Evolutionary conservation across 2,797 vertebrate species (phyloP), one percentile per base, ranked within the genome.

Genomic region (Nasua narica): DNA sequence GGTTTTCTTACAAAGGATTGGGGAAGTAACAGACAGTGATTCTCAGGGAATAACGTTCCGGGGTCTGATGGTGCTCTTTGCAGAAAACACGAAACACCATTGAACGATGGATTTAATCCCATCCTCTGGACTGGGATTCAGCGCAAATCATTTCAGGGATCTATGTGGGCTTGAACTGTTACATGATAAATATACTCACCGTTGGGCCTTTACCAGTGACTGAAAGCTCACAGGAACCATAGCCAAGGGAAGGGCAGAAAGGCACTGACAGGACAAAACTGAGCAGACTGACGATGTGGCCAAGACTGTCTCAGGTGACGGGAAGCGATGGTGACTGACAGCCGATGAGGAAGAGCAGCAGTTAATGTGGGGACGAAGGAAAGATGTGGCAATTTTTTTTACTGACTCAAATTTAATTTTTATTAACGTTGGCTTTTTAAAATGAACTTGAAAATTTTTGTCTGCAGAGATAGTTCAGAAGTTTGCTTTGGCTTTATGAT

Each of bases 151-250:
- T 13, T 72, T 27, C 7, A 19, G 56, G 46, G 2, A 43, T 10
- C 11, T 16, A 12, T 27, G 32, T 2, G 29, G 76, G 14, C 77
- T 76, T 50, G 54, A 43, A 48, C 7, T 56, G 23, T 15, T 43
- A 43, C 6, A 1, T 0, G 18, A 37, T 32, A 23, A 15, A 6
- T 0, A 16, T 13, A 19, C 0, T 12, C 18, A 7, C 3, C 0
- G 12, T 27, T 2, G 7, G 7, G 5, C 58, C 40, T 62, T 65
- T 11, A 6, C 62, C 15, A 54, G 62, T 19, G 62, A 21, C 0
- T 19, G 18, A n/a, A 46, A 67, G 25, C 11, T 40, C 50, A 4
- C 3, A 37, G 89, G 27, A 58, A 25, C 46, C 18, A 1, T 0
- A 5, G 65, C 27, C 4, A 7, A 3, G 19, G 74, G 79, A 67